Evolutionary conservation across 2,113 vertebrate genomes (phyloP).

Genomic region (Lepidothrix coronata): DNA sequence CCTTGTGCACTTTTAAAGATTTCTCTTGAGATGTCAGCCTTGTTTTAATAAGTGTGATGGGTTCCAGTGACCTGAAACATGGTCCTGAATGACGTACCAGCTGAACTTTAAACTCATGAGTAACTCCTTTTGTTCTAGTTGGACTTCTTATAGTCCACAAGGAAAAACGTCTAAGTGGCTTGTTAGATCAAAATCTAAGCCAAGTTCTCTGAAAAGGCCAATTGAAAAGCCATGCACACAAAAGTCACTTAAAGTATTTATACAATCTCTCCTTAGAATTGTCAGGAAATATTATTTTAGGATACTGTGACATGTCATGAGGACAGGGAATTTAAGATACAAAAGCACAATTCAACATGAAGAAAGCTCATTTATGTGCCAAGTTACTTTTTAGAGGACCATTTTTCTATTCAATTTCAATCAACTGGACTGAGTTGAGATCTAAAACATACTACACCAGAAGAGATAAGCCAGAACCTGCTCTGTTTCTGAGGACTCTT

Average conservation of each 20-base stretch:
- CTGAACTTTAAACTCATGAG: constrained; percentile 6
- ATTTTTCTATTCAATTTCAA: background rate
- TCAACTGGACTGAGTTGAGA: background rate
- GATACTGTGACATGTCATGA: background rate
- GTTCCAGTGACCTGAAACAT: constrained; percentile 12
- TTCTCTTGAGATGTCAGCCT: background rate
- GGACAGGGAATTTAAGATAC: background rate
- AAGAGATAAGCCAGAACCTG: background rate
- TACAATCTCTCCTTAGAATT: background rate
- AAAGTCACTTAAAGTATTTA: background rate
- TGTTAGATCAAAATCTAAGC: background rate
- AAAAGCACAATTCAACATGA: background rate
- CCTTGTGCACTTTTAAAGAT: background rate
- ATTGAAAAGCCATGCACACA: background rate
- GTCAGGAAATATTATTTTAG: background rate
- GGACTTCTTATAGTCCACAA: background rate
- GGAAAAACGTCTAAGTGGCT: background rate
- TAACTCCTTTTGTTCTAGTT: background rate
- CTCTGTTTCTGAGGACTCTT: background rate
- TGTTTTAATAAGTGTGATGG: background rate
- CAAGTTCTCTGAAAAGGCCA: constrained; percentile 16
- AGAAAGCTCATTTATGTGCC: background rate
- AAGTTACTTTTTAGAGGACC: background rate
- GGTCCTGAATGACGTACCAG: background rate
- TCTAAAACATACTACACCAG: background rate